Evolutionary conservation across 2,797 vertebrate genomes (phyloP), one percentile per base, ranked within the genome.

Genomic region (Pogonophryne albipinna): DNA sequence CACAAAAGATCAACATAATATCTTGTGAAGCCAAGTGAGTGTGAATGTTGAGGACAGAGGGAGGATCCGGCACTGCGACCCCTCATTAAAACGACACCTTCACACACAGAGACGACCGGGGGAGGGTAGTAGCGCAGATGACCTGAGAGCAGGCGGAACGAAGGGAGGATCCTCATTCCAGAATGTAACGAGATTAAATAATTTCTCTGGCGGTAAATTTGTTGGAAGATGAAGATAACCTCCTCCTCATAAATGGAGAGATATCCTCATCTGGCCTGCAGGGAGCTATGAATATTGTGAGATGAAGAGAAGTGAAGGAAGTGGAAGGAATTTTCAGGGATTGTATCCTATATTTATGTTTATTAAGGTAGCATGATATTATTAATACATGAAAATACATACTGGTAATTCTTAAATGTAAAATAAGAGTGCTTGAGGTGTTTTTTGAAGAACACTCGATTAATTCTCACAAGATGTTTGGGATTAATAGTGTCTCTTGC

Each of bases 151-250:
- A 75, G 74, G 61, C 49, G 34, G 66, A 86, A 87, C 74, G 44
- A 57, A 85, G 83, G 85, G 86, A 85, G 85, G 79, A 49, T 83
- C 69, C 74, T 85, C 27, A 55, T 87, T 84, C 17, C 14, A 50
- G 66, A 85, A 58, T 74, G 74, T 90, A 90, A 90, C 78, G n/a
- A 89, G 91, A 92, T 81, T 84, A 83, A 86, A 84, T 80, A 77
- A 83, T 57, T 85, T 85, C 78, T 79, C 78, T 61, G 78, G 53
- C 53, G 76, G 82, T 82, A 87, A 87, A 81, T 92, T 88, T 89
- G 87, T 89, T 74, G 74, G 73, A 88, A 91, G 91, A 89, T 91
- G 85, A 91, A 86, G 84, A 90, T 86, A 82, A 85, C 81, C 77
- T 71, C 76, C 62, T 84, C 73, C 83, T 78, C 72, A 53, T 90